Percentiles rank a stretch among this genome's conserved stretches.
Evolutionary conservation across 2,797 vertebrate species (phyloP).

Genomic region (Adelosebastes latens): DNA sequence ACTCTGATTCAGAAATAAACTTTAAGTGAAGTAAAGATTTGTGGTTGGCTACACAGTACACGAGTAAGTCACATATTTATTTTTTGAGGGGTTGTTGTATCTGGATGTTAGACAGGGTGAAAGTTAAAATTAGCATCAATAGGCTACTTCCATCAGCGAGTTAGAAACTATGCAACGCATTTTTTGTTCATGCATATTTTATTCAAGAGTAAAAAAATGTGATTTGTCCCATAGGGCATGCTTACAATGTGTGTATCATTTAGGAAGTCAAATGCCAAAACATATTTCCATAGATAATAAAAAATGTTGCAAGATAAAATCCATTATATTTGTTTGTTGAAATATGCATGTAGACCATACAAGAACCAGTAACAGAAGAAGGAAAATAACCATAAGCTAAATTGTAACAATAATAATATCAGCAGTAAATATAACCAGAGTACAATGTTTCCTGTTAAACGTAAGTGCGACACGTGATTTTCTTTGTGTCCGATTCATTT

Average conservation of each 20-base stretch:
- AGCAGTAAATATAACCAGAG: constrained; percentile 86
- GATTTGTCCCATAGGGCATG: constrained; percentile 92
- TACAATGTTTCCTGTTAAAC: constrained; percentile 86
- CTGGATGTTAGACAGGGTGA: neutral
- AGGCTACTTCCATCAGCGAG: neutral
- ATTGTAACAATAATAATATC: constrained; percentile 86
- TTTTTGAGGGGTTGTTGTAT: neutral
- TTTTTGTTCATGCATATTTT: constrained; percentile 91
- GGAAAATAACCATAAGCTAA: constrained; percentile 84
- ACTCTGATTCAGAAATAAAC: neutral
- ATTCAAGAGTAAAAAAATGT: constrained; percentile 93
- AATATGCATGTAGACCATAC: constrained; percentile 87
- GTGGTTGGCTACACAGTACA: neutral
- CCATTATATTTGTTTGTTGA: constrained; percentile 85
- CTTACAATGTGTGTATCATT: constrained; percentile 89
- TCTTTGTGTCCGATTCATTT: constrained; percentile 84
- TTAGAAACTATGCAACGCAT: constrained; percentile 41
- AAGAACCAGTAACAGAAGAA: constrained; percentile 85
- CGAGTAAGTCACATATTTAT: neutral
- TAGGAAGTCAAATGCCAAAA: constrained; percentile 89
- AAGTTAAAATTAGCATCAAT: neutral
- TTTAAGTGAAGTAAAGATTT: neutral
- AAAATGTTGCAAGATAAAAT: constrained; percentile 87
- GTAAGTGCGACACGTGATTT: constrained; percentile 85
- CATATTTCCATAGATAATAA: constrained; percentile 86